Evolutionary conservation across 2,797 vertebrate species (phyloP), one percentile per base, ranked within the genome.

Genomic region (Takifugu rubripes): DNA sequence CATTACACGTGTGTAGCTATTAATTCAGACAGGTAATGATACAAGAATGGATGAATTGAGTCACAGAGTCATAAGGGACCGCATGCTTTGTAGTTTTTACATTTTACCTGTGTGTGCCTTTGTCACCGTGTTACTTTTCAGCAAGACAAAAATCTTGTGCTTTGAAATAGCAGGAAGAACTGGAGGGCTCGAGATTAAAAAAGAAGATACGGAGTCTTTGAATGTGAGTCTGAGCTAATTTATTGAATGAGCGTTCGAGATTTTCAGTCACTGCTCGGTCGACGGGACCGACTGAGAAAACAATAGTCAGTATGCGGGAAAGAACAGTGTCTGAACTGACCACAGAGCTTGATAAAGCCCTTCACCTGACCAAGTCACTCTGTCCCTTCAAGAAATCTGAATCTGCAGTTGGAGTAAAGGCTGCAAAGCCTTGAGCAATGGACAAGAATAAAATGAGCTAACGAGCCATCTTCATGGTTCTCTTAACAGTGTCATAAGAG

Each of bases 311-410:
- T 61, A 68, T 59, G 54, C 31, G 47, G 40, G 26, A 16, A 66
- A 70, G 70, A 50, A 60, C 29, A 14, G 56, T 43, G 47, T 68
- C 46, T 14, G 66, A 42, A 78, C 43, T 72, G 52, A 67, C 49
- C 54, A 25, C 21, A 56, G 70, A 67, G 68, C 79, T 79, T 56
- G 77, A 78, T 78, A 72, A 77, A 79, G 64, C 70, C 59, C 66
- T 66, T 45, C 61, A 70, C 64, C 59, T 11, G 3, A n/a, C 48
- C 14, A 21, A 54, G 70, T 56, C 77, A 64, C 61, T 16, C 56
- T 44, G 62, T 73, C 54, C 57, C 49, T 54, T 33, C 62, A 50
- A 56, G 12, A 26, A 7, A 33, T 11, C 42, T 43, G 45, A 70
- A 77, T 50, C 70, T 51, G 42, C 49, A 51, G 68, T 72, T 61